phyloP scores from a whole-genome alignment of 1,140 invertebrate species.

The Magallana angulata region DNA sequence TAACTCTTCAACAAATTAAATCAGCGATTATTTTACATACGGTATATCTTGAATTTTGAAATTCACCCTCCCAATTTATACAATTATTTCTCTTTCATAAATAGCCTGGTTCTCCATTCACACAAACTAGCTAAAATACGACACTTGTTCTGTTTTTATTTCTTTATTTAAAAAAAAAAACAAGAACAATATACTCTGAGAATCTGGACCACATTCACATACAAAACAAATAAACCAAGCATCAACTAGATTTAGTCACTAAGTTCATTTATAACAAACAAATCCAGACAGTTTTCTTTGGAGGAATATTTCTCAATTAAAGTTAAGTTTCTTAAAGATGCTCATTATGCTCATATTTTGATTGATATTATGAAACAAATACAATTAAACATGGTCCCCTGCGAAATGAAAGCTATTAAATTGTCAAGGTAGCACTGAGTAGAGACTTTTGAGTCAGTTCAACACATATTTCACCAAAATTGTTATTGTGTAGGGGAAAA shows the following conservation, averaged over 20 bases:
- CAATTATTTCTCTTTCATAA: no score
- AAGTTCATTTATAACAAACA: not conserved
- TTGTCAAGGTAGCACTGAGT: not conserved
- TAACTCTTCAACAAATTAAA: no score
- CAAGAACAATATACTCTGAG: slow-evolving; percentile 35
- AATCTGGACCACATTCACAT: not conserved
- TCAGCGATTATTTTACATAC: no score
- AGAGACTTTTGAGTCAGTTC: no score
- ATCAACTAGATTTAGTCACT: not conserved
- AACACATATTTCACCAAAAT: not conserved
- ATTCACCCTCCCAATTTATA: no score
- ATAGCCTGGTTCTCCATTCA: no score
- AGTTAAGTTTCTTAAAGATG: not conserved
- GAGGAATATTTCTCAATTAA: not conserved
- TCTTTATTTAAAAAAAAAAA: slow-evolving; percentile 29
- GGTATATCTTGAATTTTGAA: no score
- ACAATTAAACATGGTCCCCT: slow-evolving; percentile 1
- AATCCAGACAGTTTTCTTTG: not conserved
- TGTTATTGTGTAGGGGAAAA: not conserved
- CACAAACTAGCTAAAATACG: no score
- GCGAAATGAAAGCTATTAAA: not conserved
- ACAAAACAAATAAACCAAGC: not conserved
- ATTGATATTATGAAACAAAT: not conserved
- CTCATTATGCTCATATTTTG: slow-evolving; percentile 5
- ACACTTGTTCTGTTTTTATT: not conserved